Percentiles rank a stretch among this genome's conserved stretches.
These are phyloP conservation scores for Dipodomys ordii DNA, from an alignment of 2,113 vertebrate genomes.

Conservation along the genomic window DNA sequence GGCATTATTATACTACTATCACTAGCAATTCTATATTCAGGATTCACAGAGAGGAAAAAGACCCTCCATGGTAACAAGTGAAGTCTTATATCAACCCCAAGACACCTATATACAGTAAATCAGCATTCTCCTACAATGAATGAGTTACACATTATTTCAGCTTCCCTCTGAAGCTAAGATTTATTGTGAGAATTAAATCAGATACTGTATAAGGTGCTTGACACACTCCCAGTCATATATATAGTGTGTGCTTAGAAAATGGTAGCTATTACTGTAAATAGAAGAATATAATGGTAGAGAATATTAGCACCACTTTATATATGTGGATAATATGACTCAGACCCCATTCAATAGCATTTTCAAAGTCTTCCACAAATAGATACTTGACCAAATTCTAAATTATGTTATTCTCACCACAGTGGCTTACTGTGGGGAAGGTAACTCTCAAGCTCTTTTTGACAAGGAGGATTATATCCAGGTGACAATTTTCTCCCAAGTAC, in stretches of 20 bases:
- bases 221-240: slow-evolving; percentile 23
- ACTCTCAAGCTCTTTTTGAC: background rate
- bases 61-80: background rate
- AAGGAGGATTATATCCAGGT: background rate
- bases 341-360: slow-evolving; percentile 30
- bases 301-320: slow-evolving; percentile 4
- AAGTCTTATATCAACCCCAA: slow-evolving; percentile 9
- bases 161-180: slow-evolving; percentile 48
- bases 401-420: slow-evolving; percentile 3
- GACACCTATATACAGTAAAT: slow-evolving; percentile 12
- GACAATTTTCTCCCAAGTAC: background rate
- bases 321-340: background rate
- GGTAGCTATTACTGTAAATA: slow-evolving; percentile 36
- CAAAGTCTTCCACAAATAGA: slow-evolving; percentile 40
- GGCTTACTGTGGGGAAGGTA: background rate
- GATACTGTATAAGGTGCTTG: slow-evolving; percentile 31
- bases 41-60: slow-evolving; percentile 18
- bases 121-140: slow-evolving; percentile 3
- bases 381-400: background rate
- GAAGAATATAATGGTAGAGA: slow-evolving; percentile 33
- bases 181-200: slow-evolving; percentile 57
- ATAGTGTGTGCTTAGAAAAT: slow-evolving; percentile 11
- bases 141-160: background rate
- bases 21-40: slow-evolving; percentile 4
- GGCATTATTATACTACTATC: background rate